phyloP scores from a whole-genome alignment of 1,140 invertebrate species.

The Spodoptera frugiperda region DNA sequence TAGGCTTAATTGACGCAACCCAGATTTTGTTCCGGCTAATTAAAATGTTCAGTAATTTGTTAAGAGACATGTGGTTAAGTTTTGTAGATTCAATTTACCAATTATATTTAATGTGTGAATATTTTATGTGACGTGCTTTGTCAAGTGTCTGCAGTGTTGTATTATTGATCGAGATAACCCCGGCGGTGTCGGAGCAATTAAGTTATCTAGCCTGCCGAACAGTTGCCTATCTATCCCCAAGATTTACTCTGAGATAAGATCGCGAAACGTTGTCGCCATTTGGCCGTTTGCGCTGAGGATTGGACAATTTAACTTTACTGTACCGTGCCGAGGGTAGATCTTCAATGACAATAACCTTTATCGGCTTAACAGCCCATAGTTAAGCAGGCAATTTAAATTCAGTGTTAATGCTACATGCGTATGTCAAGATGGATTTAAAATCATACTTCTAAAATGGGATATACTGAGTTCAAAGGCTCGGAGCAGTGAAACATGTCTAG shows the following conservation, averaged over 20 bases:
- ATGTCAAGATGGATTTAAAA: conserved; percentile 68
- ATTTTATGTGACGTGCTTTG: background rate
- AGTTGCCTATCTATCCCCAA: conserved; percentile 67
- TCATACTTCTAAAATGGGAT: conserved; percentile 61
- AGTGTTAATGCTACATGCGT: conserved; percentile 54
- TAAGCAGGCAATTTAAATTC: conserved; percentile 79
- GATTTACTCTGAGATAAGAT: conserved; percentile 80
- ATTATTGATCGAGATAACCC: conserved; percentile 60
- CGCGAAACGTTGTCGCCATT: conserved; percentile 81
- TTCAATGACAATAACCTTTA: conserved; percentile 78
- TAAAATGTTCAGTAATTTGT: conserved; percentile 61
- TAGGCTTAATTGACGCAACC: conserved; percentile 69
- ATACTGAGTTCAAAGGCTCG: conserved; percentile 42
- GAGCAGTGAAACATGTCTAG: conserved; percentile 34
- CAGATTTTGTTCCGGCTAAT: conserved; percentile 64
- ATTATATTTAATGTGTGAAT: conserved; percentile 34
- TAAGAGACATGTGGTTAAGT: conserved; percentile 53
- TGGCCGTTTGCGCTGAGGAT: conserved; percentile 73
- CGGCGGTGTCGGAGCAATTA: conserved; percentile 70
- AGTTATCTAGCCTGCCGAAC: conserved; percentile 72
- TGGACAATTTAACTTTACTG: conserved; percentile 75
- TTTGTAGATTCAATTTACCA: conserved; percentile 15
- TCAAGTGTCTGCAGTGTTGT: conserved; percentile 44
- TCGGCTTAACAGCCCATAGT: conserved; percentile 66
- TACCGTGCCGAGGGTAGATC: conserved; percentile 65